phyloP scores from a whole-genome alignment of 1,140 invertebrate species.

The Saccostrea glomerata region DNA sequence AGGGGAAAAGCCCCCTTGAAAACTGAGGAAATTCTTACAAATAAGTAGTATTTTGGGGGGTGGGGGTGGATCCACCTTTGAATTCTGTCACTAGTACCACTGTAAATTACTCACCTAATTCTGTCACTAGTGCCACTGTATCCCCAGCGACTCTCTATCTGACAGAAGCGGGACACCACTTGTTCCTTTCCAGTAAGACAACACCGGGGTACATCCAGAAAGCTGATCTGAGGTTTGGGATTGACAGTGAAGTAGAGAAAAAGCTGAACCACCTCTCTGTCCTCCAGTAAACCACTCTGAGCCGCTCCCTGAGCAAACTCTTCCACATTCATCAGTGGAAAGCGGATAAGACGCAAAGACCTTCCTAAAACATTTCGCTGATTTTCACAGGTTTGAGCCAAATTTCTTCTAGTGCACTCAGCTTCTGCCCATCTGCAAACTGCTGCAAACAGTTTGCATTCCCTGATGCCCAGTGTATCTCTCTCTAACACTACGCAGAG shows the following conservation, averaged over 20 bases:
- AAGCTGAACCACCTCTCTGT: conserved; percentile 87
- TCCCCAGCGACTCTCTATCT: conserved; percentile 91
- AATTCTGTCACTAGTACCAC: too few species aligned
- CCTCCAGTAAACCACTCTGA: conserved; percentile 85
- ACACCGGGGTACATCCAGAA: conserved; percentile 87
- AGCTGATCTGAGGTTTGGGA: conserved; percentile 86
- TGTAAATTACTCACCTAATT: conserved; percentile 83
- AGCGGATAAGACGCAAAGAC: conserved; percentile 88
- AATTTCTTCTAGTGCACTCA: conserved; percentile 85
- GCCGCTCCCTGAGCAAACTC: conserved; percentile 92
- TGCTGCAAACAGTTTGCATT: conserved; percentile 89
- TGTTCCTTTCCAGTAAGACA: conserved; percentile 91
- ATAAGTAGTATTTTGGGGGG: too few species aligned
- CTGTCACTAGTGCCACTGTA: conserved; percentile 92
- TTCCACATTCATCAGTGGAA: conserved; percentile 92
- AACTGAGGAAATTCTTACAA: too few species aligned
- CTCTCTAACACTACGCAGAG: conserved; percentile 89
- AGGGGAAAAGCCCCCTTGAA: too few species aligned
- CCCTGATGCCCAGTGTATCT: conserved; percentile 89
- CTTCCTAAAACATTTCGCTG: conserved; percentile 85
- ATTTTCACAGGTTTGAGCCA: conserved; percentile 86
- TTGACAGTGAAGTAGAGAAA: conserved; percentile 92
- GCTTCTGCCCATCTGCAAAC: conserved; percentile 88
- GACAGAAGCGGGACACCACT: conserved; percentile 89
- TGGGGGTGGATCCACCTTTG: too few species aligned